These are phyloP conservation scores for Drosophila ironensis DNA, from an alignment of 1,140 invertebrate genomes.

Conservation along the genomic window DNA sequence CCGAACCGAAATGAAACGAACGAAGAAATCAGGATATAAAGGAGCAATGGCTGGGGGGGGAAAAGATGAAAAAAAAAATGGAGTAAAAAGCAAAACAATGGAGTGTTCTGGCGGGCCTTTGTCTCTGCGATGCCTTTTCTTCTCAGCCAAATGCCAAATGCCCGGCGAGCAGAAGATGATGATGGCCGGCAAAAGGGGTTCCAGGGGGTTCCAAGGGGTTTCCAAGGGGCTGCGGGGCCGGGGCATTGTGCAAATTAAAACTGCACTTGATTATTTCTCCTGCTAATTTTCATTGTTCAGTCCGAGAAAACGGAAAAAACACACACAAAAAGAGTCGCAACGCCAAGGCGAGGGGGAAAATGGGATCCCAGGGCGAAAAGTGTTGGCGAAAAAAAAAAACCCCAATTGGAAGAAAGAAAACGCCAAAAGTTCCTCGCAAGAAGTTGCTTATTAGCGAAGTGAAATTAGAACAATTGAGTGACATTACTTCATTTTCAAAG, in stretches of 20 bases:
- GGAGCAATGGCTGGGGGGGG: too few species aligned
- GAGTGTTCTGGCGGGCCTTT: constrained; percentile 41
- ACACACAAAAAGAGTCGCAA: not conserved
- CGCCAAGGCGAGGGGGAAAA: not conserved
- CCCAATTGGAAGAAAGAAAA: not conserved
- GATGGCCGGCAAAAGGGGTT: not conserved
- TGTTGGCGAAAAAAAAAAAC: not conserved
- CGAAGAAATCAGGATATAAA: not conserved
- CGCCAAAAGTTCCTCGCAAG: not conserved
- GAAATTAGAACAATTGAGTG: too few species aligned
- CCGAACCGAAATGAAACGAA: too few species aligned
- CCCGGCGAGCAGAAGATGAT: constrained; percentile 8
- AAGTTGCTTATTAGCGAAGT: not conserved
- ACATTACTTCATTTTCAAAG: too few species aligned
- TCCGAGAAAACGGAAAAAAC: constrained; percentile 13
- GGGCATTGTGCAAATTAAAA: constrained; percentile 70
- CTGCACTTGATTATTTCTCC: constrained; percentile 75
- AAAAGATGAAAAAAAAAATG: not conserved
- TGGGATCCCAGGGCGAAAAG: not conserved
- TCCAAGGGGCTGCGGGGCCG: not conserved
- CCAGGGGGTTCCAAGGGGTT: not conserved
- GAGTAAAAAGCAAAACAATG: constrained; percentile 21
- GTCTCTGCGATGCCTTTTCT: constrained; percentile 59
- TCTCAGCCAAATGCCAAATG: constrained; percentile 10
- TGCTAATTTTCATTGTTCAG: constrained; percentile 72